Percentiles rank a stretch among this genome's conserved stretches.
phyloP scores from a whole-genome alignment of 2,113 vertebrate species.

The Eudyptes chrysolophus region DNA sequence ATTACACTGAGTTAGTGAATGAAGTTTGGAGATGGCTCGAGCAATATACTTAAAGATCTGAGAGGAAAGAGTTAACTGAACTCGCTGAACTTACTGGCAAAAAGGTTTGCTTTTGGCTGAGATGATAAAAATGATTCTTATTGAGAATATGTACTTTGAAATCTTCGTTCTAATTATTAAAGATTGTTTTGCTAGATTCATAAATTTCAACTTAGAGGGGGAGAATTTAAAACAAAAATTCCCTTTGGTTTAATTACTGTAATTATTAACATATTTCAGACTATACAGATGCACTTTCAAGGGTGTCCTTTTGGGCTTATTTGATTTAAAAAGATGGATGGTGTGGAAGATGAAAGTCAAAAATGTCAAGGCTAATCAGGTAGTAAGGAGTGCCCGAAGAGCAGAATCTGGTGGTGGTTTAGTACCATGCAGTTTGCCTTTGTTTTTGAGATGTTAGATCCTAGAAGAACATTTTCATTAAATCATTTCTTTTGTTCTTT shows the following conservation, averaged over 20 bases:
- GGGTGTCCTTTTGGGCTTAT: slow-evolving; percentile 88
- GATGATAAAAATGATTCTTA: neutral
- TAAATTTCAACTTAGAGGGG: slow-evolving; percentile 56
- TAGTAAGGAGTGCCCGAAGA: slow-evolving; percentile 71
- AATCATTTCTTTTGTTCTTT: neutral
- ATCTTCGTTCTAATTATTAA: slow-evolving; percentile 13
- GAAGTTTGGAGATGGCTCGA: neutral
- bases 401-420: neutral
- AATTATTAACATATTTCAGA: slow-evolving; percentile 89
- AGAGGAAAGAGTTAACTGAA: neutral
- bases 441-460: neutral
- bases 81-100: neutral
- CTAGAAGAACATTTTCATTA: neutral
- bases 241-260: slow-evolving; percentile 93
- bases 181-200: slow-evolving; percentile 54
- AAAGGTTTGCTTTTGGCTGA: slow-evolving; percentile 6
- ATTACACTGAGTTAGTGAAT: neutral
- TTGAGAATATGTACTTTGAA: slow-evolving; percentile 9
- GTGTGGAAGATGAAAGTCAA: slow-evolving; percentile 86
- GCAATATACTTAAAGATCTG: neutral
- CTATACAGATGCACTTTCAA: slow-evolving; percentile 84
- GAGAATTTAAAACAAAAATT: slow-evolving; percentile 75
- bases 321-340: slow-evolving; percentile 80
- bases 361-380: slow-evolving; percentile 82
- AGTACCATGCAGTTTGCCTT: neutral